Base-by-base conservation (phyloP, 1,140 invertebrate species). In the Aphelinus certus region DNA sequence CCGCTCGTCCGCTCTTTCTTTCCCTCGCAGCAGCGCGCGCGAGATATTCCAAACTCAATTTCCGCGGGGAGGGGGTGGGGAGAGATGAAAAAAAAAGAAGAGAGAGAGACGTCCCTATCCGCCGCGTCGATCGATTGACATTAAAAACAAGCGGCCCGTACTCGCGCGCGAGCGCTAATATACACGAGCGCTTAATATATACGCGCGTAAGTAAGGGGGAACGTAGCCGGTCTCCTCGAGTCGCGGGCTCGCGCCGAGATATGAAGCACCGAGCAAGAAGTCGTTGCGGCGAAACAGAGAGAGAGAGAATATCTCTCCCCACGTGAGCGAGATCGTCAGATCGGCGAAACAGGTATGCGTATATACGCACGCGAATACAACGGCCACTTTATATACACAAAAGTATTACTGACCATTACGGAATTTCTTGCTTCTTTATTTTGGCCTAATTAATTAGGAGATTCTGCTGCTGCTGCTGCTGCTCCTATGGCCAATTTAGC, bases 41-140 rank as follows among this genome's bases (percentile, higher is more conserved):
- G 26, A 26, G 26, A 26, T 26, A 74, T 74, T 56, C 49, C 43
- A 74, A 75, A 58, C 47, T 75, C 73, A 64, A 75, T 75, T 75
- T 60, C 47, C 66, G n/a, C 7, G 49, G 6, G 26, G 26, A 26
- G 26, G 26, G 26, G 26, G n/a, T 26, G 7, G 7, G 7, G 3
- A 10, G 26, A 60, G n/a, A 60, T 10, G 10, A 53, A 57, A 64
- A 64, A 48, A 10, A 60, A 57, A 9, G 45, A 46, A 53, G 63
- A 2, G 7, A 45, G 61, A 9, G 45, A 53, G 26, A 47, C 43
- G 3, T 5, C 61, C 61, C 46, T 47, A 7, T 45, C 46, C 61
- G 3, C 46, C 61, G 46, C 1, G 2, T 51, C 49, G 48, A 69
- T 70, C 73, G 67, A 75, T 75, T 75, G 67, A 75, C 67, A 75